Evolutionary conservation across 2,888 invertebrate genomes (phyloP), one percentile per base, ranked within the genome.

Genomic region (Drosophila anomalata): DNA sequence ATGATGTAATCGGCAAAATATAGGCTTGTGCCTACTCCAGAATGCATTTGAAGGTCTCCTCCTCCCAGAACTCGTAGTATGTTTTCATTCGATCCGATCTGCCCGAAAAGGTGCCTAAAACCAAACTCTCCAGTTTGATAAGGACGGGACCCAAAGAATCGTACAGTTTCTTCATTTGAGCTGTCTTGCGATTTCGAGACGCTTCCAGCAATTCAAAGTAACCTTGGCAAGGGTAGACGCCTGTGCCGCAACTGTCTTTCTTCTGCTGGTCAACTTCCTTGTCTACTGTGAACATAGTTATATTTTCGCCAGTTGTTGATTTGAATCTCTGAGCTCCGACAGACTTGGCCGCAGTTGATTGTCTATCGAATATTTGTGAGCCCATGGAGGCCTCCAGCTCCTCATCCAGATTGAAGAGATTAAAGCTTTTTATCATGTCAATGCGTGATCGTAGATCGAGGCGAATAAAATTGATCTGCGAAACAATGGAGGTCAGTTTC

Each of bases 61-160:
- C 94, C 90, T 98, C 98, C 96, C 97, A 98, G 90, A 93, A 94
- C 0, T 93, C 92, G 87, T 98, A 98, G 90, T 96, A 97, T 1
- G 94, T 92, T 4, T 92, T 92, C 95, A 98, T 96, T 71, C 95
- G 94, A 0, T 93, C 90, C 0, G 95, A 95, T 55, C 92, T 93
- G 2, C 97, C 97, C 0, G 96, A 95, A 76, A 95, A 95, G 1
- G 96, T 95, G 67, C 95, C 95, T 20, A 97, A 93, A 1, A 97
- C 96, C 36, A 98, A 92, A 72, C 96, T 96, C 91, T 98, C 98
- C 71, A 98, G 91, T 91, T 98, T 98, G 80, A 95, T 95, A 12
- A 98, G 92, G 60, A 97, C 94, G 0, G 97, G 97, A 0, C 96
- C 95, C 47, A 97, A 93, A 0, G 96, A 95, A 48, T 95, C 94